These are phyloP conservation scores for Itoplectis maculator DNA, from an alignment of 2,888 invertebrate species.

Conservation along the genomic window DNA sequence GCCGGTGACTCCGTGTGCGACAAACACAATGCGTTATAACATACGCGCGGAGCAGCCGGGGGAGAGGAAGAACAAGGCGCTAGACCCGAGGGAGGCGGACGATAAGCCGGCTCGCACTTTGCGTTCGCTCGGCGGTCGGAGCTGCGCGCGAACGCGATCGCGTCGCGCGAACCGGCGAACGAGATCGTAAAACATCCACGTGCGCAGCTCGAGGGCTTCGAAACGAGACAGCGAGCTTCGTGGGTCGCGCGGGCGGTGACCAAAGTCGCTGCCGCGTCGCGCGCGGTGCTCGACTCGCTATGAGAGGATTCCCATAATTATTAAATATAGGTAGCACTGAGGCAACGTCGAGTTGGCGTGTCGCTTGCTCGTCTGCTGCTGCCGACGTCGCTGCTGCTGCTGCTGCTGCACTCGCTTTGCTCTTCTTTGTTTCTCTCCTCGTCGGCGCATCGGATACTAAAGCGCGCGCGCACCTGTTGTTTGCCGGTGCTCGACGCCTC, in stretches of 20 bases:
- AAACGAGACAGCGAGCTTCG: too few species aligned
- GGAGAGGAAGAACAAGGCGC: too few species aligned
- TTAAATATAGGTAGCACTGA: conserved; percentile 26
- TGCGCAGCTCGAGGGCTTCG: too few species aligned
- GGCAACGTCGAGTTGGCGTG: too few species aligned
- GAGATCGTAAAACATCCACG: too few species aligned
- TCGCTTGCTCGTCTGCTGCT: too few species aligned
- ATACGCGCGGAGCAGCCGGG: too few species aligned
- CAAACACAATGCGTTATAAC: not conserved
- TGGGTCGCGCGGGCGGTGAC: not conserved
- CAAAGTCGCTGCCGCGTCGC: not conserved
- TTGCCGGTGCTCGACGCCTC: not conserved
- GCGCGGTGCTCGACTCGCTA: not conserved
- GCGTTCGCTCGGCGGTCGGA: too few species aligned
- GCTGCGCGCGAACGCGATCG: too few species aligned
- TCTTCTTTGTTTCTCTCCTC: not conserved
- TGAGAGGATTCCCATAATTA: conserved; percentile 60
- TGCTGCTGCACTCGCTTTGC: not conserved
- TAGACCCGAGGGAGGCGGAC: too few species aligned
- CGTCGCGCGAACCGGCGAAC: too few species aligned
- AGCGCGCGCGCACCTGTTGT: not conserved
- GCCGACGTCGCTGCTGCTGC: not conserved
- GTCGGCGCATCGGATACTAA: not conserved
- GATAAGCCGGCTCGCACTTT: too few species aligned
- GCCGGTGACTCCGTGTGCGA: conserved; percentile 5